These are phyloP conservation scores for Mythimna albipuncta DNA, from an alignment of 2,888 invertebrate species.

Conservation along the genomic window DNA sequence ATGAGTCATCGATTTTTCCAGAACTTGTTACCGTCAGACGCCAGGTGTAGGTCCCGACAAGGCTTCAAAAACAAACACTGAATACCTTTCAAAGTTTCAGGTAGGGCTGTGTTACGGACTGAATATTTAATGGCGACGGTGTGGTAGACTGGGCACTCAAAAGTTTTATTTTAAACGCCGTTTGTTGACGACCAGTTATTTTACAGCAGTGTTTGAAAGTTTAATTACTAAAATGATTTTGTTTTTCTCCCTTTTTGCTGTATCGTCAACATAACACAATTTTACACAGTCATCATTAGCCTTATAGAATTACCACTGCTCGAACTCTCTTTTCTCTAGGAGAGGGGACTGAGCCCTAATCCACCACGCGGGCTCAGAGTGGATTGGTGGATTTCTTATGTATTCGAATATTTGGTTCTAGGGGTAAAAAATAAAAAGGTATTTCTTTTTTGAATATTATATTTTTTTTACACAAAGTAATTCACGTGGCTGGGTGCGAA, in stretches of 20 bases:
- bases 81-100: conserved; percentile 32
- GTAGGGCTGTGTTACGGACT: conserved; percentile 18
- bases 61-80: conserved; percentile 39
- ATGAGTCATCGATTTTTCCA: conserved; percentile 17
- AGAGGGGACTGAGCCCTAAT: too few species aligned
- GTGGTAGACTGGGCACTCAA: not conserved
- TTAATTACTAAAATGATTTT: not conserved
- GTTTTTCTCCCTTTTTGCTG: too few species aligned
- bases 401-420: too few species aligned
- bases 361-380: too few species aligned
- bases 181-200: not conserved
- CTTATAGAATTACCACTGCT: too few species aligned
- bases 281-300: too few species aligned
- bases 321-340: too few species aligned
- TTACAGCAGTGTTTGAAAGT: conserved; percentile 1
- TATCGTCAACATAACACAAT: not conserved
- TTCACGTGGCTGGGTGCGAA: too few species aligned
- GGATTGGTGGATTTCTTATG: too few species aligned
- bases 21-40: conserved; percentile 1
- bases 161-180: conserved; percentile 13
- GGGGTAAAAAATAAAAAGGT: too few species aligned
- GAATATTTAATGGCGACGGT: conserved; percentile 15
- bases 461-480: too few species aligned
- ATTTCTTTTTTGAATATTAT: too few species aligned
- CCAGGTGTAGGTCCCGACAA: conserved; percentile 27